These are phyloP conservation scores for Hypotaenidia philippensis DNA, from an alignment of 2,797 vertebrate species.

Conservation along the genomic window DNA sequence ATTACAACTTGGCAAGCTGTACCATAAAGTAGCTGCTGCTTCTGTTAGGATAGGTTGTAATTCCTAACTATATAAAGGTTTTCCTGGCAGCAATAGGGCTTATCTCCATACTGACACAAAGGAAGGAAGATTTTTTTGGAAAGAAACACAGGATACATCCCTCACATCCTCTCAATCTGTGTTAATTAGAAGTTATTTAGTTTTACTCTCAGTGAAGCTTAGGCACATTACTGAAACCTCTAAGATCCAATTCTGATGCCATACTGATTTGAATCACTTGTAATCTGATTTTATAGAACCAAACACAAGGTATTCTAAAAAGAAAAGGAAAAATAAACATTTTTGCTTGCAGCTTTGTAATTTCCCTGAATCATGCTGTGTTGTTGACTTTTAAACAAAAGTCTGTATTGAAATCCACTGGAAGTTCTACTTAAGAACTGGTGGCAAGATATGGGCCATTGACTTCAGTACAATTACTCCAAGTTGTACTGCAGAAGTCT, in stretches of 20 bases:
- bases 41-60: neutral
- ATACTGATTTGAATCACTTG: neutral
- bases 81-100: neutral
- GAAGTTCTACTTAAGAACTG: constrained; percentile 58
- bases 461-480: constrained; percentile 46
- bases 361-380: constrained; percentile 57
- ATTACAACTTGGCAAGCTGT: neutral
- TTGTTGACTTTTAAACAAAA: constrained; percentile 66
- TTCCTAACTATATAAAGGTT: neutral
- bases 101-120: neutral
- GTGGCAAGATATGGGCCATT: constrained; percentile 50
- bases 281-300: neutral
- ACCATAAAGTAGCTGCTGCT: rapidly evolving
- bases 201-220: neutral
- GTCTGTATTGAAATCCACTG: constrained; percentile 44
- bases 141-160: neutral
- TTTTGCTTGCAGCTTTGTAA: constrained; percentile 56
- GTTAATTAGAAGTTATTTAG: constrained; percentile 10
- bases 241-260: neutral
- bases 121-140: neutral
- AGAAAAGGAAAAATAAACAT: constrained; percentile 21
- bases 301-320: constrained; percentile 7
- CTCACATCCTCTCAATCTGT: neutral
- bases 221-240: neutral
- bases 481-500: neutral